Percentiles rank a stretch among this genome's conserved stretches.
Conservation (phyloP, 2,888 invertebrate species). For the Metacarcinus magister region DNA sequence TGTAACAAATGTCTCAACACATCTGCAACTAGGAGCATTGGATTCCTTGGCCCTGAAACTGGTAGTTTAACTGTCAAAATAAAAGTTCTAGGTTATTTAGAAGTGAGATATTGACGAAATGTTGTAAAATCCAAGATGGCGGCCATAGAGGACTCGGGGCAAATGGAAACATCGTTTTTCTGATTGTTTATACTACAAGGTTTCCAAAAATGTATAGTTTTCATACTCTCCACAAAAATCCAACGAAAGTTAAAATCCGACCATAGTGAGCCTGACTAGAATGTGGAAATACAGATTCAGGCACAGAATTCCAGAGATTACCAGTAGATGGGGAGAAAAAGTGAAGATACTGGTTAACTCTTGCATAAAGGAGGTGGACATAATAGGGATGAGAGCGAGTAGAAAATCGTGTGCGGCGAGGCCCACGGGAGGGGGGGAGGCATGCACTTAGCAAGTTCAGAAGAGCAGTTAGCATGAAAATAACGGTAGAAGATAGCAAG, state of each 20-base stretch:
- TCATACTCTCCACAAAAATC: constrained; percentile 69
- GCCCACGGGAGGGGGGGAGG: too few relatives aligned
- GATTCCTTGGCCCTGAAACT: constrained; percentile 70
- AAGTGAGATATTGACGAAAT: constrained; percentile 62
- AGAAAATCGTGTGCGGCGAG: too few relatives aligned
- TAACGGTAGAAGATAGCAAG: too few relatives aligned
- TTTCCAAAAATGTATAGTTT: constrained; percentile 75
- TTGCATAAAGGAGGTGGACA: too few relatives aligned
- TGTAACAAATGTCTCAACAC: constrained; percentile 61
- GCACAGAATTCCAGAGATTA: too few relatives aligned
- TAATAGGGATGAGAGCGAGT: too few relatives aligned
- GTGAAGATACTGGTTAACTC: too few relatives aligned
- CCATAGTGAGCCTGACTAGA: too few relatives aligned
- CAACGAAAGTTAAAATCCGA: constrained; percentile 20
- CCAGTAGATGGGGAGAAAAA: too few relatives aligned
- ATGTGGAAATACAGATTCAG: too few relatives aligned
- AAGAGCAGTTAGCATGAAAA: too few relatives aligned
- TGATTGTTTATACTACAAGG: constrained; percentile 71
- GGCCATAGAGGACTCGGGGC: constrained; percentile 52
- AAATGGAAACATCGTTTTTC: constrained; percentile 71
- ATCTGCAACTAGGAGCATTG: constrained; percentile 65
- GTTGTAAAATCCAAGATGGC: constrained; percentile 68
- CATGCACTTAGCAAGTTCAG: too few relatives aligned
- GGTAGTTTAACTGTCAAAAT: constrained; percentile 76
- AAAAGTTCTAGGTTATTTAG: constrained; percentile 72